Evolutionary conservation across 1,140 invertebrate species (phyloP), one percentile per base, ranked within the genome.

Genomic region (Teleopsis dalmanni): DNA sequence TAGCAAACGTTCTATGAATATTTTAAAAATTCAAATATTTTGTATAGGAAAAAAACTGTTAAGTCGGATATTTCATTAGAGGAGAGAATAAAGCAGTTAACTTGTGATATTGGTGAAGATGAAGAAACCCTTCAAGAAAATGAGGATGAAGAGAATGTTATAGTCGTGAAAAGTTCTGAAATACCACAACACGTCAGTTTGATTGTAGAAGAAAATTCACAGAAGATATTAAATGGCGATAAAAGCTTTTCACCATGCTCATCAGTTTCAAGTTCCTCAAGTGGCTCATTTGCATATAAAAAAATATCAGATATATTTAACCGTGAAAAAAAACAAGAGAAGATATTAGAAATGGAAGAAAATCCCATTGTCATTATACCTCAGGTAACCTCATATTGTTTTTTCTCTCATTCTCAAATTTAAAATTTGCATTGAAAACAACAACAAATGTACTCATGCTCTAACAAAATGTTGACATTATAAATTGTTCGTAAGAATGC

Each of bases 41-140:
- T 35, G 14, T 6, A 36, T 36, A 71, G 69, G 25, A 77, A 76
- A 62, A 77, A 76, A 52, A 65, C 69, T 41, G 71, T 72, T 50
- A 79, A 77, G 59, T 76, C 74, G 38, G 77, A 79, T 53, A 79
- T 78, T 48, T 87, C 85, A 1, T 63, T 91, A 13, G 83, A 87
- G 21, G 88, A 91, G 55, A 76, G 85, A 37, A 89, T 90, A 47
- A 80, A 84, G 34, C 81, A 87, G 55, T 69, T 90, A 14, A 91
- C 87, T 1, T 89, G 87, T 60, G 83, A 87, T 52, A 82, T 88
- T 36, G 84, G 86, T 45, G 84, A 87, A 16, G 48, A 45, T 43
- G 54, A 56, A 47, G 65, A 68, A 29, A 46, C 60, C 3, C 60
- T 41, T 11, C 57, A 57, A 48, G 64, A 67, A 25, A 45, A 43